Evolutionary conservation across 2,113 vertebrate species (phyloP), one percentile per base, ranked within the genome.

Genomic region (Serinus canaria): DNA sequence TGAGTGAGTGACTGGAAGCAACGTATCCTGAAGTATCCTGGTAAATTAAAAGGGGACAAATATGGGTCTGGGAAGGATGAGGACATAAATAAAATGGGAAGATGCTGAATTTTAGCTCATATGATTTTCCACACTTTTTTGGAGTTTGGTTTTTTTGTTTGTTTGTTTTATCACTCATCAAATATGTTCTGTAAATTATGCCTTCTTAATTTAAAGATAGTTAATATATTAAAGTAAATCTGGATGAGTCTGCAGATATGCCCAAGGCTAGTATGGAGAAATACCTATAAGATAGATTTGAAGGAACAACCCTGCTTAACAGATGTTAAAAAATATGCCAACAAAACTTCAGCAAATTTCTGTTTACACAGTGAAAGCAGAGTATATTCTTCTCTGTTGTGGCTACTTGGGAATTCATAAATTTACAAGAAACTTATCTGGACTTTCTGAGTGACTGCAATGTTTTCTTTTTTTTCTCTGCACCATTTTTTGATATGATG

Each of bases 81-180:
- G 35, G 27, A 41, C 18, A 80, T 18, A 72, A 73, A 66, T 33
- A 58, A 91, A 63, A 59, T 62, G 0, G 4, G 35, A 89, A 59
- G 6, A 50, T 13, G 18, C 1, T 23, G 68, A 35, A 70, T 67
- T 87, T 80, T 77, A 70, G 6, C 15, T 87, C 9, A 47, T 25
- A 23, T 8, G 15, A 52, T 44, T 17, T 82, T 19, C 59, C 10
- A 47, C 2, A 20, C 0, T 11, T 73, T 41, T 74, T 83, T 44
- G 10, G 20, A 55, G 31, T 41, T 37, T 9, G 37, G 16, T 33
- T 46, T n/a, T 37, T 63, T 50, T 44, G 7, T 50, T 27, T 27
- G 12, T 62, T 75, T 23, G 0, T 30, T 55, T 8, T 62, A 6
- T 69, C 3, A 3, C 1, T 23, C 62, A 37, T 73, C 1, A 4